Percentiles rank a stretch among this genome's conserved stretches.
Conservation (phyloP, 2,888 invertebrate genomes). For the Heliconius charithonia region DNA sequence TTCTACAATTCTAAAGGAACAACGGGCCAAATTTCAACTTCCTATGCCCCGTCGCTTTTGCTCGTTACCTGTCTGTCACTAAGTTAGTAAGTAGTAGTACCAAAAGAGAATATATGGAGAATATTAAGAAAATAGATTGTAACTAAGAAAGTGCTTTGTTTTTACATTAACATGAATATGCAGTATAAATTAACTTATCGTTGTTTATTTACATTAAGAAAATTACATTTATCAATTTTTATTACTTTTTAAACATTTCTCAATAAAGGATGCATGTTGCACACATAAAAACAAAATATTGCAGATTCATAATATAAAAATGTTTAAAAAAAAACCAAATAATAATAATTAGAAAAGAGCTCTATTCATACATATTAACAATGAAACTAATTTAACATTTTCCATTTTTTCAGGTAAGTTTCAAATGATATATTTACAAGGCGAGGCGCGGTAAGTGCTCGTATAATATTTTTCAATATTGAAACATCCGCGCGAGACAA, state of each 20-base stretch:
- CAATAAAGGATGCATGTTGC: too few species aligned
- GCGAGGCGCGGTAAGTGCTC: not conserved
- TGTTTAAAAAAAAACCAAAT: not conserved
- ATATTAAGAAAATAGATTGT: not conserved
- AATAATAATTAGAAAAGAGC: not conserved
- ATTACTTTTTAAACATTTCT: too few species aligned
- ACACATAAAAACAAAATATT: too few species aligned
- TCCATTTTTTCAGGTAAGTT: constrained; percentile 48
- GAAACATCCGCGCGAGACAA: constrained; percentile 9
- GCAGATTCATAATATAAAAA: too few species aligned
- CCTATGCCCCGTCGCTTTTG: not conserved
- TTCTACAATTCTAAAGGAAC: not conserved
- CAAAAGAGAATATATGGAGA: too few species aligned
- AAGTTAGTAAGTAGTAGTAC: too few species aligned
- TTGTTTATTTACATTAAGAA: too few species aligned
- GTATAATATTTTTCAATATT: constrained; percentile 2
- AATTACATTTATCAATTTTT: too few species aligned
- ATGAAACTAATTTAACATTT: constrained; percentile 16
- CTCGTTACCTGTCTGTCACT: too few species aligned
- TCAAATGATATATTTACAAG: not conserved
- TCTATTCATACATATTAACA: not conserved
- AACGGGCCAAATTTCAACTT: not conserved
- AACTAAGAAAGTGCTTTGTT: not conserved
- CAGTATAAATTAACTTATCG: too few species aligned
- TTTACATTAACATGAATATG: too few species aligned